Conservation (phyloP, 2,113 vertebrate species). For the Thamnaconus septentrionalis region DNA sequence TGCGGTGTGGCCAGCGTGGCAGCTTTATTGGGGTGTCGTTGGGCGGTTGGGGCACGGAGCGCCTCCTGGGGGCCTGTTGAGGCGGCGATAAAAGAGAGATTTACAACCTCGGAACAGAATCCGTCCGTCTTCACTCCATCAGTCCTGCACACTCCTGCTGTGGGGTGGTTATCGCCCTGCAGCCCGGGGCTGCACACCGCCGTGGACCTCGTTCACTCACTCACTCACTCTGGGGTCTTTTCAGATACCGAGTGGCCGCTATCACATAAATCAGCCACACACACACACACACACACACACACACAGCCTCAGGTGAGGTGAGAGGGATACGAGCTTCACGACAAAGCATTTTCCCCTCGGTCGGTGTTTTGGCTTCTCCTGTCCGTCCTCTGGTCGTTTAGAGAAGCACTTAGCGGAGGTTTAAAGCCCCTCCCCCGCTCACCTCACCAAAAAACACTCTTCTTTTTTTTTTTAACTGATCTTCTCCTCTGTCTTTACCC, state of each 20-base stretch:
- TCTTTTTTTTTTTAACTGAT: conserved; percentile 43
- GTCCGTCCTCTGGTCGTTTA: conserved; percentile 39
- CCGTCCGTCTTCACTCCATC: conserved; percentile 51
- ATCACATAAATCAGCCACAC: conserved; percentile 3
- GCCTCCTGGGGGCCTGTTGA: conserved; percentile 39
- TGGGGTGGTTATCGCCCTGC: conserved; percentile 38
- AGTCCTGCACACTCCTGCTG: conserved; percentile 28
- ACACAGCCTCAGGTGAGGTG: conserved; percentile 3
- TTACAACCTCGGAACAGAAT: conserved; percentile 48
- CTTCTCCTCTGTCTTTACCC: conserved; percentile 42
- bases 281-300: no score
- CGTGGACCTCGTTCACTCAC: conserved; percentile 19
- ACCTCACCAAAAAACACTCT: conserved; percentile 28
- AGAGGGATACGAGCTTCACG: conserved; percentile 11
- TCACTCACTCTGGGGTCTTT: neutral
- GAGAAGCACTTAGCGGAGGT: conserved; percentile 45
- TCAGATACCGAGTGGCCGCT: neutral
- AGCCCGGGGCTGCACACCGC: conserved; percentile 6
- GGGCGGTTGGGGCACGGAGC: conserved; percentile 22
- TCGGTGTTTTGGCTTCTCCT: conserved; percentile 35
- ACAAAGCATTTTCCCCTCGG: conserved; percentile 20
- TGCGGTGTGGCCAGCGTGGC: conserved; percentile 44
- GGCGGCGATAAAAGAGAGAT: conserved; percentile 64
- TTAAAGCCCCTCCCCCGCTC: conserved; percentile 33
- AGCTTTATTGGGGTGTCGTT: conserved; percentile 46